phyloP scores from a whole-genome alignment of 2,888 invertebrate species.

The Xiphydria camelus region DNA sequence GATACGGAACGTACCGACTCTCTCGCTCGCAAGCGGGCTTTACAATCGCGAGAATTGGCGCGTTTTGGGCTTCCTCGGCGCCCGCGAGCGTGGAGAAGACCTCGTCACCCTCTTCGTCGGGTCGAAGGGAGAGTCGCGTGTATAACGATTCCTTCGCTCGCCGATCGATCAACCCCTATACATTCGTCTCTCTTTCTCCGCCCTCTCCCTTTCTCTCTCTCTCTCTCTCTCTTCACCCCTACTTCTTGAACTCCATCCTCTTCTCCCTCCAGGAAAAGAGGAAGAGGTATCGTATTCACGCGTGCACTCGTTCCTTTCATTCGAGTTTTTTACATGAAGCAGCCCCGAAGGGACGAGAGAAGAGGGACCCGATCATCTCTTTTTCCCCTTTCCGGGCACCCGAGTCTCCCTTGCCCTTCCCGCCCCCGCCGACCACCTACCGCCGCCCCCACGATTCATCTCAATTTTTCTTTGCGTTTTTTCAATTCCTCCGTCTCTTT shows the following conservation, averaged over 20 bases:
- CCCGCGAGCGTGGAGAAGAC: too few species aligned
- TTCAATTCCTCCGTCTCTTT: constrained; percentile 40
- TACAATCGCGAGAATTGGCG: too few species aligned
- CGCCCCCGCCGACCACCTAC: constrained; percentile 12
- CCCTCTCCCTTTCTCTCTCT: constrained; percentile 20
- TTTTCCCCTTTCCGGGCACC: constrained; percentile 23
- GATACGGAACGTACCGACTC: too few species aligned
- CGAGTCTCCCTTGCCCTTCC: too few species aligned
- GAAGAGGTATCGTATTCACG: constrained; percentile 1
- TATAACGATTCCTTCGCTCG: too few species aligned
- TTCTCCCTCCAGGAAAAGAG: too few species aligned
- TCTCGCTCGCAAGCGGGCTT: too few species aligned
- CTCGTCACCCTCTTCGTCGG: too few species aligned
- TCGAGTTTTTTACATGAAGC: neutral
- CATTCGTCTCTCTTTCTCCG: constrained; percentile 25
- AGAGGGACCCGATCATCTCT: constrained; percentile 16
- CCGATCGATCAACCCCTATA: too few species aligned
- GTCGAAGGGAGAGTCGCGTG: too few species aligned
- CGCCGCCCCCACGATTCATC: constrained; percentile 43
- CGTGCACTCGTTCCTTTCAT: constrained; percentile 2
- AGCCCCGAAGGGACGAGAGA: neutral
- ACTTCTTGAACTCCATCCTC: constrained; percentile 24
- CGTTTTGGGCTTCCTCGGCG: too few species aligned
- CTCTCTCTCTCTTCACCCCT: constrained; percentile 11
- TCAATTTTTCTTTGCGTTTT: constrained; percentile 50